A percentile compares a stretch with the other conserved stretches of the same genome.
These are phyloP conservation scores for Hanleya hanleyi DNA, from an alignment of 2,888 invertebrate species.

Conservation along the genomic window DNA sequence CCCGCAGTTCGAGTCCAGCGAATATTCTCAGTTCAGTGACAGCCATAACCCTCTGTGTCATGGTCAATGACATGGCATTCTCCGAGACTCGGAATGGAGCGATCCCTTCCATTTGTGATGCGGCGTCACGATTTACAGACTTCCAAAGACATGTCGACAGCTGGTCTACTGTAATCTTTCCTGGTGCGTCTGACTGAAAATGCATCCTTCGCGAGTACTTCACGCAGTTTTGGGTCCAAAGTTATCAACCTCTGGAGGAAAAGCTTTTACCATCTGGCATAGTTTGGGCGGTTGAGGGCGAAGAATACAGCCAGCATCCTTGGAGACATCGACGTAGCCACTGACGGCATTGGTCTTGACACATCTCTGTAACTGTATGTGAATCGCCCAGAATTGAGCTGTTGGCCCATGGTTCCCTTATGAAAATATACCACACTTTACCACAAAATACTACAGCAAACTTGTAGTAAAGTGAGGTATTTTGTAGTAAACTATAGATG, in stretches of 20 bases:
- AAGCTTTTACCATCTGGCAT: slow-evolving; percentile 28
- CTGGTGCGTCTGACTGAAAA: slow-evolving; percentile 31
- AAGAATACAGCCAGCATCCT: slow-evolving; percentile 14
- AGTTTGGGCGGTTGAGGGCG: slow-evolving; percentile 25
- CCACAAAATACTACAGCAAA: no score
- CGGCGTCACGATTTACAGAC: slow-evolving; percentile 23
- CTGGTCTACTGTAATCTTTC: slow-evolving; percentile 20
- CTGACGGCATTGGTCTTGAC: slow-evolving; percentile 18
- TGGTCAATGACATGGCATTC: slow-evolving; percentile 15
- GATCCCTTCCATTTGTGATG: slow-evolving; percentile 18
- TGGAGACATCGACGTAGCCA: slow-evolving; percentile 15
- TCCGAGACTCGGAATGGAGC: slow-evolving; percentile 22
- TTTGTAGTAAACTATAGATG: no score
- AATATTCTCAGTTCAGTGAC: slow-evolving; percentile 16
- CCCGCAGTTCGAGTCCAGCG: slow-evolving; percentile 12
- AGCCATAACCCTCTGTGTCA: slow-evolving; percentile 20
- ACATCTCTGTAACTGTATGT: slow-evolving; percentile 9
- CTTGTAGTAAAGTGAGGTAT: no score
- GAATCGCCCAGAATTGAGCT: slow-evolving; percentile 9
- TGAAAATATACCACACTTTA: no score
- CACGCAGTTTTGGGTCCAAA: neutral
- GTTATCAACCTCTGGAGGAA: slow-evolving; percentile 24
- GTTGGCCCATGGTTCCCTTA: neutral
- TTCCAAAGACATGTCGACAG: slow-evolving; percentile 25
- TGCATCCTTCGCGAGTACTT: slow-evolving; percentile 22